Evolutionary conservation across 2,797 vertebrate species (phyloP).

Genomic region (Lagocephalus sceleratus): DNA sequence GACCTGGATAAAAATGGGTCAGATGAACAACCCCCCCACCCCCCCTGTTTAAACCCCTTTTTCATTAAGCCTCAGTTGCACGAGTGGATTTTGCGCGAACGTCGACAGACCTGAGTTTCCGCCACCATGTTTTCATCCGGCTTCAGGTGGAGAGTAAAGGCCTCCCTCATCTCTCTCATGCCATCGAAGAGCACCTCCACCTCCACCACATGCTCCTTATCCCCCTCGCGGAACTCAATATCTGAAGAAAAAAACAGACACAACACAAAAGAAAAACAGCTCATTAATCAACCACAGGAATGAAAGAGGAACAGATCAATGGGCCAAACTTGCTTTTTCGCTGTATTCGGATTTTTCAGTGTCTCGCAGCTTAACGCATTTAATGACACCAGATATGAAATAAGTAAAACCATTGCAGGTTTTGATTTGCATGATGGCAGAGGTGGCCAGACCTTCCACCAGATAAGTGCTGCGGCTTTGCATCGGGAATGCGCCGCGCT

Average conservation of each 20-base stretch:
- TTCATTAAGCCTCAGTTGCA: too few relatives aligned
- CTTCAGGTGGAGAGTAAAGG: conserved; percentile 91
- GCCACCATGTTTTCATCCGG: conserved; percentile 94
- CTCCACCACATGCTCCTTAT: conserved; percentile 84
- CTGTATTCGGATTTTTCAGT: too few relatives aligned
- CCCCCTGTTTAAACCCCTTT: too few relatives aligned
- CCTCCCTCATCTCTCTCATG: conserved; percentile 89
- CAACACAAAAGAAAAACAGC: conserved; percentile 5
- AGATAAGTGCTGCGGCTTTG: conserved; percentile 45
- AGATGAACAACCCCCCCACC: conserved; percentile 5
- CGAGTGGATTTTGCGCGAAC: too few relatives aligned
- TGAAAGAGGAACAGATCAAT: background rate
- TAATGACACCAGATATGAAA: conserved; percentile 32
- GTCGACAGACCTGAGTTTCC: conserved; percentile 86
- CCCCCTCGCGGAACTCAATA: conserved; percentile 88
- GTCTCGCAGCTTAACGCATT: too few relatives aligned
- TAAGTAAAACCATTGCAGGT: conserved; percentile 34
- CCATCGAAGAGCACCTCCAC: conserved; percentile 89
- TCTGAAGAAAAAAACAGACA: conserved; percentile 68
- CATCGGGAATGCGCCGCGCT: conserved; percentile 37
- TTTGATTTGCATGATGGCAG: conserved; percentile 44
- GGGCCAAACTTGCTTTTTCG: conserved; percentile 5
- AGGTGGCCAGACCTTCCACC: conserved; percentile 35
- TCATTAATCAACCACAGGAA: background rate
- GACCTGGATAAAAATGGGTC: conserved; percentile 49